Evolutionary conservation across 2,113 vertebrate genomes (phyloP).

Genomic region (Corythaeola cristata): DNA sequence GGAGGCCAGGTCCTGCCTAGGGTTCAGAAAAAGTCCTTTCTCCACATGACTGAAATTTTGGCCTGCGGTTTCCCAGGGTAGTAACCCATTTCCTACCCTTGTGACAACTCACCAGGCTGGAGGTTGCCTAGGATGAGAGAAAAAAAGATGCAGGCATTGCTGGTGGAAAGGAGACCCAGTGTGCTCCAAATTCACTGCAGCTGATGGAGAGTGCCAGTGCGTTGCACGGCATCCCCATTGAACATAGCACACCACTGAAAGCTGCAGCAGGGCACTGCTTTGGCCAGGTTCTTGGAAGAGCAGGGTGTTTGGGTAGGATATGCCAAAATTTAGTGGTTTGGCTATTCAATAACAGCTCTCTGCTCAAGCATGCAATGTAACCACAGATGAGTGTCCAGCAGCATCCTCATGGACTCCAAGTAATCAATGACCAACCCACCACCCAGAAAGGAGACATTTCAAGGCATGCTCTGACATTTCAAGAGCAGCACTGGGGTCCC

Average conservation of each 20-base stretch:
- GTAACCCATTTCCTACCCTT: neutral
- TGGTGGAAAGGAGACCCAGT: neutral
- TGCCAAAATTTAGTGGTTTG: neutral
- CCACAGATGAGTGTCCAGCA: neutral
- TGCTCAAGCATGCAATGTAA: neutral
- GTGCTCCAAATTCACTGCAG: neutral
- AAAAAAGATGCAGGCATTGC: neutral
- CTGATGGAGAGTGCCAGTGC: neutral
- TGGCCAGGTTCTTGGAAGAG: neutral
- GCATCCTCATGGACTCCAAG: neutral
- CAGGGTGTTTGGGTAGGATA: neutral
- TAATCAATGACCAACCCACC: neutral
- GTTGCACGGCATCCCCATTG: rapidly evolving
- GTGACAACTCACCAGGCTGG: neutral
- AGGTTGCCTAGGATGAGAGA: neutral
- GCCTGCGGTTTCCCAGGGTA: neutral
- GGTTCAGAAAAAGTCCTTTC: neutral
- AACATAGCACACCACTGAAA: neutral
- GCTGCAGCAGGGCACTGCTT: neutral
- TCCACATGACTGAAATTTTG: neutral
- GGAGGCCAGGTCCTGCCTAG: neutral
- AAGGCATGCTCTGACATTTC: neutral
- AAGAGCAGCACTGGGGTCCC: neutral
- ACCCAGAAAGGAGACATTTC: neutral
- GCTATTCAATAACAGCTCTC: neutral